Conservation (phyloP, 2,888 invertebrate genomes). For the Zele albiditarsus region DNA sequence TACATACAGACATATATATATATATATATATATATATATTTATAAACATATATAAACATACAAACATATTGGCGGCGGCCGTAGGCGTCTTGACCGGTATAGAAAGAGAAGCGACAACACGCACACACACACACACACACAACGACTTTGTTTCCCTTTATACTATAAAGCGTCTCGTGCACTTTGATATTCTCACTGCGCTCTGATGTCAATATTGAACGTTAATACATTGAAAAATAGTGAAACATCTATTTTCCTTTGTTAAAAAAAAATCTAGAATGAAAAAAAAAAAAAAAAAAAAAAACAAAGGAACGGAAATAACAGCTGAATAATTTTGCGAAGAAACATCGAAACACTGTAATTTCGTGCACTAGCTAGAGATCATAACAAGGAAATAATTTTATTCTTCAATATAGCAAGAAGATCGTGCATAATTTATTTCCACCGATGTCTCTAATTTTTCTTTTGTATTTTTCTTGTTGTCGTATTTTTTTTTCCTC, state of each 20-base stretch:
- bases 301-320: too few species aligned
- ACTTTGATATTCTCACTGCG: background rate
- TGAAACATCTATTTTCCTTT: background rate
- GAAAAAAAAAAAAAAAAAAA: too few species aligned
- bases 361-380: constrained; percentile 35
- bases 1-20: background rate
- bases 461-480: constrained; percentile 35
- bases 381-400: constrained; percentile 11
- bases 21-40: background rate
- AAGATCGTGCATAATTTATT: too few species aligned
- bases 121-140: background rate
- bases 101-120: constrained; percentile 10
- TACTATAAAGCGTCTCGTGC: background rate
- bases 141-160: constrained; percentile 24
- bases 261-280: too few species aligned
- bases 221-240: background rate
- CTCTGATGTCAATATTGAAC: background rate
- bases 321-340: constrained; percentile 42
- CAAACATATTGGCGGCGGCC: background rate
- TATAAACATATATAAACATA: background rate
- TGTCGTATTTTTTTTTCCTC: background rate
- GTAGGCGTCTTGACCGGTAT: constrained; percentile 35
- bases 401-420: background rate
- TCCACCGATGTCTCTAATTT: background rate
- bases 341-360: constrained; percentile 35